Base-by-base conservation (phyloP, 2,113 vertebrate genomes). In the Myotis brandtii region DNA sequence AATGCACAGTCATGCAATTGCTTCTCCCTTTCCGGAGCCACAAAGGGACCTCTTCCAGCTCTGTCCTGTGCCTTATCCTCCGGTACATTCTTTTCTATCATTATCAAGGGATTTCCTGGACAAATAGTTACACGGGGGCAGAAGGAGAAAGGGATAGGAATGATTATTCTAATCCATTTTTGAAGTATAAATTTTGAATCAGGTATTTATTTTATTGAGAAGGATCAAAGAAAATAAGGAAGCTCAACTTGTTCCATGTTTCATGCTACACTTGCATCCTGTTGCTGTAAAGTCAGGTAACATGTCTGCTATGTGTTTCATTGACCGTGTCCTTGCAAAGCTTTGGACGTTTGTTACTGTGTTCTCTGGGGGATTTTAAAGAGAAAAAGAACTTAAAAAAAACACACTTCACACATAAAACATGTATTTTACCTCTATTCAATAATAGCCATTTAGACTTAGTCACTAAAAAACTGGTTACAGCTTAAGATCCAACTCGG, bases 321-420 rank as follows among this genome's bases (percentile, higher is more conserved):
- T 32, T 88, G 34, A 80, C 1, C 43, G 46, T 62, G 23, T 62
- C 16, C 27, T 86, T 73, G 75, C 73, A 93, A 66, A 72, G 5
- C 23, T 86, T 72, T 77, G n/a, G 59, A 52, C 3, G 30, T 13
- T 64, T 87, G 32, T 67, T 81, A 90, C 32, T 67, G 54, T 82
- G 32, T 73, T 86, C 85, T 13, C 34, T 79, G 93, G 85, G 69
- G 93, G 80, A 79, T 59, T 87, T 46, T 77, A 89, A 97, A 92
- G 77, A 96, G 48, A 43, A 90, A 96, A 97, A 59, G 7, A 92
- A 88, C 59, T 21, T 20, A 9, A 67, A 59, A 59, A 11, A 25
- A 10, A 34, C 2, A 83, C 21, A 72, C 76, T 96, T 95, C 50
- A 79, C 72, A 80, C 11, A n/a, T 80, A 67, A 50, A 95, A 86